phyloP scores from a whole-genome alignment of 2,113 vertebrate genomes.

The Zonotrichia leucophrys region DNA sequence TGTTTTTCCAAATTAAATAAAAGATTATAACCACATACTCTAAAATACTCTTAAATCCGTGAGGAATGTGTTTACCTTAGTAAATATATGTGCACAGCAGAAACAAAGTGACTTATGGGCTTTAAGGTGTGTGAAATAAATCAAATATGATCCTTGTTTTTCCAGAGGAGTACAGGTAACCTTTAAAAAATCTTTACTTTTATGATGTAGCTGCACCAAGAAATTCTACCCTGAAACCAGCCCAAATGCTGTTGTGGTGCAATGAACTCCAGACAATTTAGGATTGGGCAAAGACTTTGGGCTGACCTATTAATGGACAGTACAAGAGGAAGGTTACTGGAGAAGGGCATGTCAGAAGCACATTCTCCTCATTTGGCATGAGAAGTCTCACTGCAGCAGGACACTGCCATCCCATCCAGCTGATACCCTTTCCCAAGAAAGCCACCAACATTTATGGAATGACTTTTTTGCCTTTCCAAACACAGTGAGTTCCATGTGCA shows the following conservation, averaged over 20 bases:
- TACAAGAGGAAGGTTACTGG: not conserved
- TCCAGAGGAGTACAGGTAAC: not conserved
- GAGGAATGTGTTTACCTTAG: not conserved
- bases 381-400: not conserved
- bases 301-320: not conserved
- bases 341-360: not conserved
- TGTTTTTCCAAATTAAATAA: not conserved
- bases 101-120: not conserved
- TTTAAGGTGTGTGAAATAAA: not conserved
- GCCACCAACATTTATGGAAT: not conserved
- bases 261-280: not conserved
- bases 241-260: not conserved
- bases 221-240: not conserved
- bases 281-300: not conserved
- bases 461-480: not conserved
- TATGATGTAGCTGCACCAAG: not conserved
- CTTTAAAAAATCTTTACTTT: not conserved
- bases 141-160: not conserved
- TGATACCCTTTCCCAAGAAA: not conserved
- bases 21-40: not conserved
- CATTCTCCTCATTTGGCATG: not conserved
- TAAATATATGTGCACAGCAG: not conserved
- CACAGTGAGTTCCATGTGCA: fast-evolving
- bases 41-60: not conserved
- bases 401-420: not conserved